Evolutionary conservation across 2,113 vertebrate genomes (phyloP).

Genomic region (Lamprotornis superbus): DNA sequence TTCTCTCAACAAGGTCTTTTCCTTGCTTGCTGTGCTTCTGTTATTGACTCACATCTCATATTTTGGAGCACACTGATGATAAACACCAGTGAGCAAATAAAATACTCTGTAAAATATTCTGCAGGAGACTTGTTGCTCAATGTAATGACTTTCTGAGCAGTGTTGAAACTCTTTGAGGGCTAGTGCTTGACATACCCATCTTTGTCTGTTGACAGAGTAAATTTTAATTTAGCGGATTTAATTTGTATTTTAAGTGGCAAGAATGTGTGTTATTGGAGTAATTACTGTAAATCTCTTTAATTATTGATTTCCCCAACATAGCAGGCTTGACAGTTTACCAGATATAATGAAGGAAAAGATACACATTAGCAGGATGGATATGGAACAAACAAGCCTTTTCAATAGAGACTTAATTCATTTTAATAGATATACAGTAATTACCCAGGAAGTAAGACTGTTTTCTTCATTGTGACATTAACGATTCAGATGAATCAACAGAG

Average conservation of each 20-base stretch:
- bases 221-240: slow-evolving; percentile 62
- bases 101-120: background rate
- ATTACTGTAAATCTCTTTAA: slow-evolving; percentile 75
- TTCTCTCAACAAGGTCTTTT: fast-evolving
- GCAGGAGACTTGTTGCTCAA: background rate
- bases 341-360: slow-evolving; percentile 72
- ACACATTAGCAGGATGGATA: slow-evolving; percentile 68
- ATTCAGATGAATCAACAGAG: slow-evolving; percentile 58
- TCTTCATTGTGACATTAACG: slow-evolving; percentile 58
- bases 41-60: background rate
- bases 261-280: slow-evolving; percentile 65
- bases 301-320: slow-evolving; percentile 74
- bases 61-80: fast-evolving
- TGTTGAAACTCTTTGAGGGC: background rate
- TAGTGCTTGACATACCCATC: background rate
- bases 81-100: background rate
- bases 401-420: slow-evolving; percentile 71
- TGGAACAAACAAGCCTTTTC: slow-evolving; percentile 71
- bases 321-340: slow-evolving; percentile 70
- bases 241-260: slow-evolving; percentile 66
- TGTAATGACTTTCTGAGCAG: slow-evolving; percentile 8
- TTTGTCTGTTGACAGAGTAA: slow-evolving; percentile 31
- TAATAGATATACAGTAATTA: slow-evolving; percentile 74
- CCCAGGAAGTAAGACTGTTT: slow-evolving; percentile 53
- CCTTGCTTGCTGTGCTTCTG: background rate